Base-by-base conservation (phyloP, 2,797 vertebrate species). In the Sparidentex hasta region DNA sequence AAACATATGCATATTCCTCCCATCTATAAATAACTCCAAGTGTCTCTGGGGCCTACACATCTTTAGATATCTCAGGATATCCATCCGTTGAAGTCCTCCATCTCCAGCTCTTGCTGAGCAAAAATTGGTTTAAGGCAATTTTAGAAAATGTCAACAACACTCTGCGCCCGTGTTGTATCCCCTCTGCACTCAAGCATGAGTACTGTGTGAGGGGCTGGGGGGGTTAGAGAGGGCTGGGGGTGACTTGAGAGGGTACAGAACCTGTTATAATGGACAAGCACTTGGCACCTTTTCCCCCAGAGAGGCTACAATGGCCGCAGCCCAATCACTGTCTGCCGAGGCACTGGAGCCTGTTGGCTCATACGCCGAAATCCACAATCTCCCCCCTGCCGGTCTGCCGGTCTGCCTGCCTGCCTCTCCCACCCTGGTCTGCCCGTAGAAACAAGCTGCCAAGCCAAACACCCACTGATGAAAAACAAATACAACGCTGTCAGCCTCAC, bases 111-210 rank as follows among this genome's bases (percentile, higher is more conserved):
- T 81, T 41, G 73, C 73, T 87, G 63, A 85, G 63, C 65, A 65
- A 74, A 89, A 38, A 89, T 77, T 59, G 71, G 78, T 92, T 82
- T 74, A 65, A 87, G 85, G 86, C 88, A 88, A 85, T 93, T 92
- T 92, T 51, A 78, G 72, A 83, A 92, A 93, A 91, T 91, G 90
- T 90, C 85, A 93, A 81, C 90, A 93, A 78, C 81, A 66, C 87
- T 78, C 73, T 83, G 56, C 56, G 21, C 21, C 25, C 17, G 0
- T 47, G 84, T 70, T 44, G 61, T 79, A 71, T 89, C 74, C 77
- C 47, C 33, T 18, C 84, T 69, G 81, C 83, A 81, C 87, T 83
- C 74, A 78, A 57, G 56, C 73, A 69, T 78, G 55, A 76, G 73
- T 51, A 56, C 41, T 17, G 41, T 17, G 33, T 61, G 64, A 67